Evolutionary conservation across 2,797 vertebrate species (phyloP), one percentile per base, ranked within the genome.

Genomic region (Poeciliopsis turneri): DNA sequence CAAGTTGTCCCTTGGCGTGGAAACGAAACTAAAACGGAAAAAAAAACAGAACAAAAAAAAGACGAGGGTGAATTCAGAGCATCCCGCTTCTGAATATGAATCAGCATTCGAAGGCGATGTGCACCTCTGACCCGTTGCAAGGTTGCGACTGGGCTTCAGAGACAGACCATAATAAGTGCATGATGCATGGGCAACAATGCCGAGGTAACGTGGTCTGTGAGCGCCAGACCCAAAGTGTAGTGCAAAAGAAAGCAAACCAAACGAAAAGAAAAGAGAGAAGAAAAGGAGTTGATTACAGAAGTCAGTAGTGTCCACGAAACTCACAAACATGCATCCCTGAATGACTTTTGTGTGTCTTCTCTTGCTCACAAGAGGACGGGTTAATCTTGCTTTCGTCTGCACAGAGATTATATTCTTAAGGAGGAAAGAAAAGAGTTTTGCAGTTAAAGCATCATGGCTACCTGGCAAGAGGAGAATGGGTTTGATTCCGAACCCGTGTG

Each of bases 261-360:
- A 90, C 84, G 77, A 87, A 93, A 74, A 39, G 45, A 86, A 90
- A 92, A 93, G 84, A 90, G 75, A 88, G 84, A 93, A 89, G 83
- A 90, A 53, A 94, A 93, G 78, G 85, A 86, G 88, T 88, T 64
- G 76, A 92, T 91, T 87, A 81, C 79, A 93, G 89, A 91, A 94
- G 90, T 94, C 92, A 94, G 92, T 93, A 94, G 92, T 90, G 90
- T 91, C 89, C 93, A 93, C 91, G 80, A 95, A 94, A 95, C 94
- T 93, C 92, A 95, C 94, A 93, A 93, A 95, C 93, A 95, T 94
- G 94, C 95, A 95, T 96, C 95, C 96, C 95, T 96, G 95, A 96
- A 96, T 95, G 94, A 95, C 94, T 94, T 92, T 92, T 92, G 87
- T 93, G 87, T 93, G 90, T 93, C 91, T 90, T 87, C 91, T 93